Base-by-base conservation (phyloP, 2,797 vertebrate genomes). In the Thripadectes ignobilis region DNA sequence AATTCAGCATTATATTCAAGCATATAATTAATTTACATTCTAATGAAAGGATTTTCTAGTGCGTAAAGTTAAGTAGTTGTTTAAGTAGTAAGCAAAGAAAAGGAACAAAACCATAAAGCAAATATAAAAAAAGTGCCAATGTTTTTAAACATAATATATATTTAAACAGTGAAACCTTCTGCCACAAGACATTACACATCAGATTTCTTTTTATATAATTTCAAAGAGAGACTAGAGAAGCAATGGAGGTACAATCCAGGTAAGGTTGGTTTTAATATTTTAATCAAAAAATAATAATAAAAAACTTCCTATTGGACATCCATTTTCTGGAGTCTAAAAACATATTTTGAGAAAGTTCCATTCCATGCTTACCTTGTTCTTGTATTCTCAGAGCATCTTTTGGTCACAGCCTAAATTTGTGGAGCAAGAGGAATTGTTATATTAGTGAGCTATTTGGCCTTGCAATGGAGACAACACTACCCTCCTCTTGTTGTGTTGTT, bases 121-220 rank as follows among this genome's bases (percentile, higher is more conserved):
- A 83, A 34, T 38, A 34, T 32, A 39, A 49, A 46, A 78, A 48
- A 59, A 6, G 0, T 0, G 0, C 0, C 6, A 26, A 34, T 6
- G 0, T 9, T 55, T 85, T 83, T 36, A 1, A 67, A 76, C 6
- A 54, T 73, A 59, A 36, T 19, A 39, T 43, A 14, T 43, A 22
- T 58, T 51, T 67, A 62, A 80, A 66, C 12, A 63, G 20, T 26
- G 12, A 67, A 71, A 55, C 1, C 12, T 69, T 69, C 73, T 72
- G 32, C 19, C 19, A 59, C 9, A 63, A 34, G 7, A 18, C 16
- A 3, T 43, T 86, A 27, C 5, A 34, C 4, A 71, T 76, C 7
- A 58, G 23, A 14, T 49, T 20, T 68, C 51, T 39, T 58, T 55
- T 13, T 7, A 18, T 59, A 24, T 21, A 34, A n/a, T 49, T 51